Base-by-base conservation (phyloP, 2,113 vertebrate genomes). In the Ginglymostoma cirratum region DNA sequence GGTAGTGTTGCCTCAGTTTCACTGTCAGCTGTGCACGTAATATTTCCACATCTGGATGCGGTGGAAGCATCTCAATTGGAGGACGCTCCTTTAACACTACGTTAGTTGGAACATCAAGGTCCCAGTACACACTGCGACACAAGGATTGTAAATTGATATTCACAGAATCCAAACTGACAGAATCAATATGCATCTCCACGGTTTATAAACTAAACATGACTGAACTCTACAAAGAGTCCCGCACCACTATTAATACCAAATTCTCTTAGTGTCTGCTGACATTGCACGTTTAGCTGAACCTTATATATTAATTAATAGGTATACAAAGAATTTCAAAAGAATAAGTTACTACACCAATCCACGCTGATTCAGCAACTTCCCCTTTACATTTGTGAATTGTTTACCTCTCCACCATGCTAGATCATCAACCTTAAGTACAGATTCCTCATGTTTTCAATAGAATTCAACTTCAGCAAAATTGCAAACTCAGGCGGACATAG, bases 1-100 rank as follows among this genome's bases (percentile, higher is more conserved):
- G 98, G 96, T 99, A 99, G 97, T 99, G 99, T 87, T 99, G 99
- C 10, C 99, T 97, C 52, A 99, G 98, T 96, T 99, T 99, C 95
- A 99, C 98, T 96, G 99, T 98, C 96, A 99, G 98, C 97, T 99
- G 99, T 17, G 99, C 98, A 34, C 99, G 98, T 90, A 98, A 98
- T 96, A 99, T 97, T 96, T 99, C 99, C 19, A 99, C 99, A 96
- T 99, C 99, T 0, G 99, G 99, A 96, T 99, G 99, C 0, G 98
- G 98, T 10, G 98, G 98, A 96, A 99, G 97, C 96, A 98, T 97
- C 96, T 98, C 97, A 0, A 98, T 98, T 0, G 98, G 98, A 21
- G 98, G 96, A 8, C 97, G 97, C 96, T 99, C 98, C 96, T 98
- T 98, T 96, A 99, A 99, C 96, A 99, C 98, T 0, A 98, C 99